Percentiles rank a stretch among this genome's conserved stretches.
Evolutionary conservation across 2,888 invertebrate species (phyloP).

Genomic region (Eupelmus urozonus): DNA sequence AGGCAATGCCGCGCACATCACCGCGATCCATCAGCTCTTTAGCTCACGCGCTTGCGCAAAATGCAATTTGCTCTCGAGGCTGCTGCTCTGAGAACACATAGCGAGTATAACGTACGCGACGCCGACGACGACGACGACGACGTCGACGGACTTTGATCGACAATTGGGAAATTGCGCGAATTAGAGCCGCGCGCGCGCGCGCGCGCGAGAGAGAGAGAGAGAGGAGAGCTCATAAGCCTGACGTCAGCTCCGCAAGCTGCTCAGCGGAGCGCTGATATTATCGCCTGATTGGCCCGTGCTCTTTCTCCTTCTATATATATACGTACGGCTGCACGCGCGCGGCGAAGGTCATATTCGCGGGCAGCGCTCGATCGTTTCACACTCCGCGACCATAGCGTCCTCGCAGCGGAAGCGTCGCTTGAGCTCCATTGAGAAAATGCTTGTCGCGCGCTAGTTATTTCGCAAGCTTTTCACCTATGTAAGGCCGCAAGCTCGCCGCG

Average conservation of each 20-base stretch:
- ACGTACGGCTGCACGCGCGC: no score
- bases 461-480: not conserved
- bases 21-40: no score
- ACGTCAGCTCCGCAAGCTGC: constrained; percentile 5
- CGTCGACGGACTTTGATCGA: constrained; percentile 67
- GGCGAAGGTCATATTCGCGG: not conserved
- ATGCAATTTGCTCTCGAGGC: no score
- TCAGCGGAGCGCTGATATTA: constrained; percentile 3
- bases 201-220: no score
- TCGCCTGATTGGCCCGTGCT: constrained; percentile 9
- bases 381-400: not conserved
- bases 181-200: constrained; percentile 61
- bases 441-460: not conserved
- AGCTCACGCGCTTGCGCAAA: no score
- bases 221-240: not conserved
- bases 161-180: constrained; percentile 73
- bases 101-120: not conserved
- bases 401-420: not conserved
- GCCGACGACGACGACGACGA: not conserved
- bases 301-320: not conserved
- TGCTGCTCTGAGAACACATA: no score
- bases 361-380: not conserved
- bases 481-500: no score
- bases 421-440: not conserved
- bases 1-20: no score